These are phyloP conservation scores for Dipodomys spectabilis DNA, from an alignment of 2,113 vertebrate genomes.

Conservation along the genomic window DNA sequence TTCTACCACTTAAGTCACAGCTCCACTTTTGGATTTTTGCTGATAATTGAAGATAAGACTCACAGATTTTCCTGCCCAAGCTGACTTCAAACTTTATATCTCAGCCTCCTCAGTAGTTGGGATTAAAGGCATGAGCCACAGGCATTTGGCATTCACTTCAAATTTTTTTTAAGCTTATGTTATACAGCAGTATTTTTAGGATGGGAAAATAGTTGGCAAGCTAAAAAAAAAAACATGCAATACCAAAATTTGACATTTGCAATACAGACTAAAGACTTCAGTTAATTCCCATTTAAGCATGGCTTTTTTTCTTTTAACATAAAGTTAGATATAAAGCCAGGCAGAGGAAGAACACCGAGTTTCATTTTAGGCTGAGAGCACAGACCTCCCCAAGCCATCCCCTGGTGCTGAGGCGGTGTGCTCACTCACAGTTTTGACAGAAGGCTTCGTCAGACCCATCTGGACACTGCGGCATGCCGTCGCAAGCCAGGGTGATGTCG, in stretches of 20 bases:
- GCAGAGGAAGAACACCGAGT: neutral
- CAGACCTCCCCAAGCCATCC: neutral
- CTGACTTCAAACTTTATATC: too few relatives aligned
- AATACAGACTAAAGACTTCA: neutral
- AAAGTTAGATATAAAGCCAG: neutral
- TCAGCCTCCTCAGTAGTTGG: too few relatives aligned
- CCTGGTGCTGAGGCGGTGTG: neutral
- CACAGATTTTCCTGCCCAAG: too few relatives aligned
- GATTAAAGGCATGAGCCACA: too few relatives aligned
- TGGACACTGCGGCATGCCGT: conserved; percentile 94
- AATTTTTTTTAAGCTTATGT: neutral
- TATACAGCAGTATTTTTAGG: neutral
- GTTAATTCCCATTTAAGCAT: neutral
- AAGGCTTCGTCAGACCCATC: conserved; percentile 96
- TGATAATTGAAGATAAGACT: too few relatives aligned
- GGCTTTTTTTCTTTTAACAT: neutral
- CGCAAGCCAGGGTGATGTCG: conserved; percentile 95
- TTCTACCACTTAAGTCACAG: too few relatives aligned
- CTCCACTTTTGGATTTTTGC: too few relatives aligned
- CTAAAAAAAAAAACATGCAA: neutral
- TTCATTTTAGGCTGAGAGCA: neutral
- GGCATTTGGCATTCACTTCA: too few relatives aligned
- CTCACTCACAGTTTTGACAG: conserved; percentile 92
- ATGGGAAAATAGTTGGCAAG: conserved; percentile 20
- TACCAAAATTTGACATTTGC: neutral